Percentiles rank a stretch among this genome's conserved stretches.
Evolutionary conservation across 2,797 vertebrate species (phyloP).

Genomic region (Anableps anableps): DNA sequence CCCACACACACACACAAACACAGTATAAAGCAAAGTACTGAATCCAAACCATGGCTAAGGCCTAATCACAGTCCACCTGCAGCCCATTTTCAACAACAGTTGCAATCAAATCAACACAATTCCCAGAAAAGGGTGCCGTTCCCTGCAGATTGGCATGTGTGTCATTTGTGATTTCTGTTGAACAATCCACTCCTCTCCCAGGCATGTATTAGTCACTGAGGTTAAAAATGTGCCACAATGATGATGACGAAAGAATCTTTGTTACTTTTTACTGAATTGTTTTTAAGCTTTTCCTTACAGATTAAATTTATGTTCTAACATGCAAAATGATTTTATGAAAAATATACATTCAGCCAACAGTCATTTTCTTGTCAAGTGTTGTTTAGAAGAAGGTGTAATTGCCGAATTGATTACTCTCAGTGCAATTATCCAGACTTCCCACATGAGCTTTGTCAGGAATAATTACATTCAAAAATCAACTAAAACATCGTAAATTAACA

Average conservation of each 20-base stretch:
- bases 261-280: conserved; percentile 15
- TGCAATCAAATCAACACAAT: conserved; percentile 43
- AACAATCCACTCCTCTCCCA: conserved; percentile 37
- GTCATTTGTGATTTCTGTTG: conserved; percentile 46
- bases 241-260: conserved; percentile 43
- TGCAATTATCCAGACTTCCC: conserved; percentile 11
- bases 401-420: conserved; percentile 2
- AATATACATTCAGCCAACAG: not conserved
- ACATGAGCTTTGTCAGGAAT: not conserved
- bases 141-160: conserved; percentile 31
- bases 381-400: conserved; percentile 19
- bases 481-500: conserved; percentile 2
- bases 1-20: not conserved
- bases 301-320: conserved; percentile 8
- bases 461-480: conserved; percentile 2
- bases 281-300: conserved; percentile 19
- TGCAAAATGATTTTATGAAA: conserved; percentile 6
- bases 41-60: conserved; percentile 25
- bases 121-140: conserved; percentile 9
- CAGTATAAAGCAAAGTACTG: not conserved
- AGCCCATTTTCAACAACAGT: conserved; percentile 32
- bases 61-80: conserved; percentile 35
- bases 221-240: conserved; percentile 8
- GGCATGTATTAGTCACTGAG: conserved; percentile 22
- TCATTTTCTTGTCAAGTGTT: conserved; percentile 10